Base-by-base conservation (phyloP, 2,797 vertebrate genomes). In the Synanceia verrucosa region DNA sequence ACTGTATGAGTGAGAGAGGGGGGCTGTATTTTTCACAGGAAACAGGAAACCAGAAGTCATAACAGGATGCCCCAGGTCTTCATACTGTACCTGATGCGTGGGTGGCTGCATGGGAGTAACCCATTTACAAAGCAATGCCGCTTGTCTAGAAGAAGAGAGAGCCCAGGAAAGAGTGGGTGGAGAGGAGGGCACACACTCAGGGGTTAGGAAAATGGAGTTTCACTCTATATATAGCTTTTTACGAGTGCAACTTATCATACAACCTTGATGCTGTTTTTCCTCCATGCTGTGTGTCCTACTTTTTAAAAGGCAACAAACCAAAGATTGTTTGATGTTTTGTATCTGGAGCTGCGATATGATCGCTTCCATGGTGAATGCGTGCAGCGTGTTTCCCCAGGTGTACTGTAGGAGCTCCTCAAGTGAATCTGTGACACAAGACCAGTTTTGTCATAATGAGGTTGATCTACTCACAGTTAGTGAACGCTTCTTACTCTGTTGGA, bases 61-160 rank as follows among this genome's bases (percentile, higher is more conserved):
- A 94, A 93, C 92, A 94, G 92, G 93, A 94, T 93, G 91, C 90
- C 90, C 88, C 80, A 87, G 79, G 89, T 91, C 91, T 82, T 91
- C 57, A 87, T 86, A 94, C 92, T 94, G 92, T 94, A 93, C 92
- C 92, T 93, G 89, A 90, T 90, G 93, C 90, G 92, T 93, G 92
- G 92, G 92, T 73, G 90, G 88, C 79, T 91, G 52, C 36, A 83
- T 80, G 73, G 93, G 92, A 92, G 89, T 89, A 93, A 91, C 93
- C 93, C 91, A 89, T 85, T 91, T 90, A 81, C 73, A 82, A 86
- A 83, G 64, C 26, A 64, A 63, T 55, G 47, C 24, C 52, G 47
- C 72, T 71, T 29, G 34, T 74, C 44, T 70, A 66, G 47, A 86
- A 61, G 73, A 75, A 68, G 72, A 89, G 74, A 80, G 83, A 85